Base-by-base conservation (phyloP, 2,888 invertebrate species). In the Trissoscelio sp. region DNA sequence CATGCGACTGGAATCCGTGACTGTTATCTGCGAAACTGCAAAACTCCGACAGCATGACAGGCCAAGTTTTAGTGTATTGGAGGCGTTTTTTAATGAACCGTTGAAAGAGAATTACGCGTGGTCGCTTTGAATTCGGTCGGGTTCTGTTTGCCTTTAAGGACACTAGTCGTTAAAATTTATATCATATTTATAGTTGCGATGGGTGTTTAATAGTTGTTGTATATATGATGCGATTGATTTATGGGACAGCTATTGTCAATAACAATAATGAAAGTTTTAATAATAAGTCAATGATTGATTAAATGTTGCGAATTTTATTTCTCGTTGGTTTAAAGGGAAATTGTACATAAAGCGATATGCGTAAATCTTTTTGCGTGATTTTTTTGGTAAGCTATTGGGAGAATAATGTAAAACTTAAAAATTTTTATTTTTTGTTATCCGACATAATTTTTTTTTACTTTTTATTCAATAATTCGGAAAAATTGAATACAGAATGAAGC, bases 11-110 rank as follows among this genome's bases (percentile, higher is more conserved):
- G 70, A 64, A 64, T 70, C 22, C 57, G 46, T 51, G 44, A 67
- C 74, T 55, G 73, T 62, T 69, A 79, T 79, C 48, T 37, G 74
- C 34, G 62, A 44, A 60, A 42, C 53, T 60, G 64, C 64, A 37
- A 58, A 37, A 58, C 55, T 51, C 78, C 28, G 69, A 70, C 60
- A 34, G 44, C 64, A 48, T 60, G 79, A 73, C 72, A 14, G 66
- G 44, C 67, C 34, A 37, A 39, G 57, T 51, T 66, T 70, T 57
- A n/a, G 58, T 46, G 14, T 22, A 58, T 67, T 3, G 51, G 16
- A 46, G 58, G n/a, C 22, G 44, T 67, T 79, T 79, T 79, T 79
- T 72, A 72, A 79, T 39, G 79, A 79, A 34, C 58, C 60, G 67
- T 18, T 67, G 60, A 73, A 73, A 79, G 60, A 60, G 67, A 53